A percentile compares a stretch with the other conserved stretches of the same genome.
Conservation (phyloP, 1,140 invertebrate genomes). For the Drusus annulatus region DNA sequence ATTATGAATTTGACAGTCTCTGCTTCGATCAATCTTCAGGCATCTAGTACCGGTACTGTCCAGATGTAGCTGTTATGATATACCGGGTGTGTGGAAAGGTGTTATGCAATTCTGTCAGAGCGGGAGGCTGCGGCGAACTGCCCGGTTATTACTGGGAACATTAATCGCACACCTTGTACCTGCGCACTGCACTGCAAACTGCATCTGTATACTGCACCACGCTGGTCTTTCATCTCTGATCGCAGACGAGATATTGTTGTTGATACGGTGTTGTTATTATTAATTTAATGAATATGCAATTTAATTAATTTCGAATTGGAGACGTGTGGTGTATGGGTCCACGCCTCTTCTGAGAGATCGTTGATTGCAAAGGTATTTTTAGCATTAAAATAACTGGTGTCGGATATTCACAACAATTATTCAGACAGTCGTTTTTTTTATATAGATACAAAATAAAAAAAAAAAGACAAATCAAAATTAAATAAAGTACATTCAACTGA, state of each 20-base stretch:
- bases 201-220: no score
- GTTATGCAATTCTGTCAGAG: slow-evolving; percentile 25
- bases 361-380: background rate
- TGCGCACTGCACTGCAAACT: no score
- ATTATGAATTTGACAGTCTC: background rate
- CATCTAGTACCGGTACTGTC: slow-evolving; percentile 5
- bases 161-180: slow-evolving; percentile 21
- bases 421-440: no score
- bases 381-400: background rate
- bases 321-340: background rate
- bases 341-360: background rate
- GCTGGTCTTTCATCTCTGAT: background rate
- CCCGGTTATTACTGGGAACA: slow-evolving; percentile 21
- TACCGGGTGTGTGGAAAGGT: slow-evolving; percentile 16
- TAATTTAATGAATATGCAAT: background rate
- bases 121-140: slow-evolving; percentile 31
- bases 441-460: no score
- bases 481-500: no score
- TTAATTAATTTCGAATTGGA: background rate
- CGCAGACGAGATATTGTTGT: background rate
- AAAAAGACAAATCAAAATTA: no score
- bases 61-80: slow-evolving; percentile 30
- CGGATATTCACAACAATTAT: no score
- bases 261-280: background rate
- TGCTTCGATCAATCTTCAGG: slow-evolving; percentile 3